phyloP scores from a whole-genome alignment of 2,797 vertebrate species.

The Botia almorhae region DNA sequence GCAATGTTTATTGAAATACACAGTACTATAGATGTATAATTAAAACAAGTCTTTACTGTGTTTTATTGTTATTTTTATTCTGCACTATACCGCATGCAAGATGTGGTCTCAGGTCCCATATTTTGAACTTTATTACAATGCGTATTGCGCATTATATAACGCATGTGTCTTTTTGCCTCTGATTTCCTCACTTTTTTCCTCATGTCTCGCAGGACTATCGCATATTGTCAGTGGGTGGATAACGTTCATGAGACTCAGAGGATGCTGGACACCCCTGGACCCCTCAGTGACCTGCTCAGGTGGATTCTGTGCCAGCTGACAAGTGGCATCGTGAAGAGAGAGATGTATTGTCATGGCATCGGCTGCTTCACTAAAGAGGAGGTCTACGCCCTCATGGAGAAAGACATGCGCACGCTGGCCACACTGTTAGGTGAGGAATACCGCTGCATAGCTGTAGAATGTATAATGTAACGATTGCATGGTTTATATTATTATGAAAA shows the following conservation, averaged over 20 bases:
- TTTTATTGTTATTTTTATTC: no score
- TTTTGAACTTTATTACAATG: no score
- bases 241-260: slow-evolving; percentile 93
- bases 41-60: no score
- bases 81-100: no score
- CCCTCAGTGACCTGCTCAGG: slow-evolving; percentile 91
- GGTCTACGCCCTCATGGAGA: slow-evolving; percentile 95
- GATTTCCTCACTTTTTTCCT: background rate
- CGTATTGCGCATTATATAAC: no score
- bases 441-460: background rate
- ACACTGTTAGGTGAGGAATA: slow-evolving; percentile 86
- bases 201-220: slow-evolving; percentile 83
- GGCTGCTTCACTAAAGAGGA: slow-evolving; percentile 95
- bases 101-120: no score
- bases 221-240: slow-evolving; percentile 99
- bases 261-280: slow-evolving; percentile 90
- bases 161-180: no score
- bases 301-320: slow-evolving; percentile 95
- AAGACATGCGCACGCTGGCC: slow-evolving; percentile 94
- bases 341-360: slow-evolving; percentile 97
- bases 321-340: slow-evolving; percentile 91
- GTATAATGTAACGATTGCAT: background rate
- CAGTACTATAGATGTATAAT: no score
- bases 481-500: background rate
- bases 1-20: background rate